These are phyloP conservation scores for Ectemnius lituratus DNA, from an alignment of 2,888 invertebrate genomes.

Conservation along the genomic window DNA sequence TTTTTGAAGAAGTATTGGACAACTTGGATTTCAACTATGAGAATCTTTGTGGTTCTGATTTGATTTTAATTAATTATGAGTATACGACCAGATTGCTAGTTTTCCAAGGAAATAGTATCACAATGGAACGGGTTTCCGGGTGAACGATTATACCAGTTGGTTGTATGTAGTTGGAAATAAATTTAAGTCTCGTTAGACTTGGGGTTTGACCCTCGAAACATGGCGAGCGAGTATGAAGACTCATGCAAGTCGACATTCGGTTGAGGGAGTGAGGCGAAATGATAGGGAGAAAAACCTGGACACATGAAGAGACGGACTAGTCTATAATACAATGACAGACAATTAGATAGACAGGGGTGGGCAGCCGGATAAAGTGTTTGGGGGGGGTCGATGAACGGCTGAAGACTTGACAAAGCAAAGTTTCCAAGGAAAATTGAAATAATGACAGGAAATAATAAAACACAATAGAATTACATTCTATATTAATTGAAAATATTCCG, in stretches of 20 bases:
- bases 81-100: too few relatives aligned
- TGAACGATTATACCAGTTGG: too few relatives aligned
- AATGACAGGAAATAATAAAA: neutral
- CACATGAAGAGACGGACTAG: neutral
- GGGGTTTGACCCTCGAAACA: slow-evolving; percentile 50
- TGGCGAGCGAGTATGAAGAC: neutral
- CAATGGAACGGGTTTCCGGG: too few relatives aligned
- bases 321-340: slow-evolving; percentile 1
- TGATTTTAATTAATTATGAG: slow-evolving; percentile 12
- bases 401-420: too few relatives aligned
- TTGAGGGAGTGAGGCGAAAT: slow-evolving; percentile 7
- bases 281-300: slow-evolving; percentile 3
- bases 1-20: too few relatives aligned
- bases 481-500: neutral
- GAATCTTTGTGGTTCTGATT: too few relatives aligned
- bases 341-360: slow-evolving; percentile 34
- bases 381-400: too few relatives aligned
- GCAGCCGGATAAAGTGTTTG: slow-evolving; percentile 2
- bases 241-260: slow-evolving; percentile 11
- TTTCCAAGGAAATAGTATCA: too few relatives aligned
- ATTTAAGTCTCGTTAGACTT: slow-evolving; percentile 73
- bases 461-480: neutral
- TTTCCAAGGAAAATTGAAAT: too few relatives aligned
- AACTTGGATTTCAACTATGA: too few relatives aligned
- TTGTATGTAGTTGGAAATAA: slow-evolving; percentile 27